phyloP scores from a whole-genome alignment of 2,797 vertebrate species.

The Petrocephalus sullivani region DNA sequence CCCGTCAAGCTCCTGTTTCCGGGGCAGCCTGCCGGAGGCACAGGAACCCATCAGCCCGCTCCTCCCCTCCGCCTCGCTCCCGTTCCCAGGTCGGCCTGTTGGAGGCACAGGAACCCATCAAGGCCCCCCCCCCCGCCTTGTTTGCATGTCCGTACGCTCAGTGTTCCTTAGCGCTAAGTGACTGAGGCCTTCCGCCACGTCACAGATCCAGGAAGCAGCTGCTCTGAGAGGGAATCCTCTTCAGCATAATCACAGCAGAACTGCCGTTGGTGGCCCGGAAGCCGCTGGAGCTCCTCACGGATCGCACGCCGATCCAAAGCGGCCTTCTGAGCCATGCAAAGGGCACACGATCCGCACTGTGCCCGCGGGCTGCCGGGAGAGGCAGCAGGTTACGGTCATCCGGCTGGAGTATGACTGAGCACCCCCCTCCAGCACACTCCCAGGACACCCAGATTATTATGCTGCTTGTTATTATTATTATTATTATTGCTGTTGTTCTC shows the following conservation, averaged over 20 bases:
- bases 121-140: no score
- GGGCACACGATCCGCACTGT: background rate
- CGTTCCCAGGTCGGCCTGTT: no score
- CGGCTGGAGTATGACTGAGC: slow-evolving; percentile 5
- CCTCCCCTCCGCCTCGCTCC: no score
- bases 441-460: background rate
- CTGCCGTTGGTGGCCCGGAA: background rate
- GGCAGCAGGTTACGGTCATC: background rate
- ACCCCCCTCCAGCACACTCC: slow-evolving; percentile 14
- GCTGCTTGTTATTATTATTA: background rate
- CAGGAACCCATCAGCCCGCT: no score
- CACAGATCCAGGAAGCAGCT: slow-evolving; percentile 24
- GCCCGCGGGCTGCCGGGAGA: background rate
- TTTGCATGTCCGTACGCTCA: slow-evolving; percentile 13
- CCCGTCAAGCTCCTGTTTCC: no score
- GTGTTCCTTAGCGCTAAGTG: slow-evolving; percentile 42
- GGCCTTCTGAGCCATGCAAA: background rate
- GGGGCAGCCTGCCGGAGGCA: no score
- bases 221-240: slow-evolving; percentile 10
- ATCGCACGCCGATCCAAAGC: background rate
- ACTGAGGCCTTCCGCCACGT: slow-evolving; percentile 30
- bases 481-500: background rate
- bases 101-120: no score
- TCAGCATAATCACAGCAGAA: background rate
- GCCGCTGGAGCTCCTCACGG: background rate